Evolutionary conservation across 2,113 vertebrate species (phyloP).

Genomic region (Psettodes erumei): DNA sequence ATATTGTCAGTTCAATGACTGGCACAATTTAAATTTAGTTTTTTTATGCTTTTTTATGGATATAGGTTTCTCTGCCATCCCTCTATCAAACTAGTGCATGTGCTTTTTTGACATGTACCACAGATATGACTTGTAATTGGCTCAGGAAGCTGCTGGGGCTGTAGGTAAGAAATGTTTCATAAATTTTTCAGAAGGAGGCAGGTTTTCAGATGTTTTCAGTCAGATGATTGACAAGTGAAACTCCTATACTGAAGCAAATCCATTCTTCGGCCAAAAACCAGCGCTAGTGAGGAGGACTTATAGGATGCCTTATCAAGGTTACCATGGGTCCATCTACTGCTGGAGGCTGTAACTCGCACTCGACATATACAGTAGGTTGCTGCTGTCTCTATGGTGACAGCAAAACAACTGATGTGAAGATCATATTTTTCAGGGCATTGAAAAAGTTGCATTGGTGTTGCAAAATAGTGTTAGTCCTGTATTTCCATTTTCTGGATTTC

Average conservation of each 20-base stretch:
- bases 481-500: not conserved
- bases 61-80: too few species aligned
- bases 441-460: not conserved
- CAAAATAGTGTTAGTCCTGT: not conserved
- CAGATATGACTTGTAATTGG: constrained; percentile 17
- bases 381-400: constrained; percentile 6
- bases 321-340: constrained; percentile 46
- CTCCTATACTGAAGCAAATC: constrained; percentile 2
- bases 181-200: not conserved
- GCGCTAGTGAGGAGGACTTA: constrained; percentile 16
- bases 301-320: constrained; percentile 22
- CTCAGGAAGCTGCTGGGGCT: not conserved
- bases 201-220: constrained; percentile 17
- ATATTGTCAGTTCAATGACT: too few species aligned
- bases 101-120: constrained; percentile 6
- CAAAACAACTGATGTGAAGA: not conserved
- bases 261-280: constrained; percentile 5
- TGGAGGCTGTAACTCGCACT: constrained; percentile 26
- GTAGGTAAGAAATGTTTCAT: not conserved
- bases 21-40: too few species aligned
- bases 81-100: not conserved
- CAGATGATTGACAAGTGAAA: constrained; percentile 36
- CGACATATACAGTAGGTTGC: not conserved
- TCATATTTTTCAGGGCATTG: not conserved
- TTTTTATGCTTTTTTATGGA: too few species aligned